These are phyloP conservation scores for Ophonus ardosiacus DNA, from an alignment of 2,888 invertebrate species.

Conservation along the genomic window DNA sequence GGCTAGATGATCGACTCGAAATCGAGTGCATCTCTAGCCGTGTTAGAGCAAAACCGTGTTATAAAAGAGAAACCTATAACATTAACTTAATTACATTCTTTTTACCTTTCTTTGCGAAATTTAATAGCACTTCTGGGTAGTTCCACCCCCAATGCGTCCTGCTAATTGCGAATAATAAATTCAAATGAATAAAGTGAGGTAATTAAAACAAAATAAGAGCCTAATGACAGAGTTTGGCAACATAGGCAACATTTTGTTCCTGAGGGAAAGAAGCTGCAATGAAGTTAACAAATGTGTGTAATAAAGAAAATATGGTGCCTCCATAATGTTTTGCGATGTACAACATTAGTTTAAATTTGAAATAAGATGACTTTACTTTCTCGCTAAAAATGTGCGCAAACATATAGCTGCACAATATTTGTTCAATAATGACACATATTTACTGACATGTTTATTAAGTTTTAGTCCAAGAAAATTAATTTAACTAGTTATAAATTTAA, in stretches of 20 bases:
- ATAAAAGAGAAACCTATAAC: too few relatives aligned
- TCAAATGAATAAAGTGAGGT: constrained; percentile 22
- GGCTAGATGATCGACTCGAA: too few relatives aligned
- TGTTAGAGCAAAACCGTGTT: too few relatives aligned
- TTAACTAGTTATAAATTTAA: too few relatives aligned
- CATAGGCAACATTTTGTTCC: background rate
- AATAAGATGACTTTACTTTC: constrained; percentile 6
- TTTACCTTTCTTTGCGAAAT: background rate
- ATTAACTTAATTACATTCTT: too few relatives aligned
- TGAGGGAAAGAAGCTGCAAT: constrained; percentile 14
- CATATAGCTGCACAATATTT: background rate
- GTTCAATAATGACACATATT: too few relatives aligned
- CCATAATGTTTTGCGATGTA: constrained; percentile 26
- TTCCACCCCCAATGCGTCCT: background rate
- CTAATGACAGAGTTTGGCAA: constrained; percentile 26
- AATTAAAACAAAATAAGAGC: constrained; percentile 26
- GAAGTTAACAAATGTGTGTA: constrained; percentile 31
- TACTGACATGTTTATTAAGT: too few relatives aligned
- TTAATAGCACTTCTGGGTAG: background rate
- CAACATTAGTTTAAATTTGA: constrained; percentile 36
- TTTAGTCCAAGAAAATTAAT: too few relatives aligned
- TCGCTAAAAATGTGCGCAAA: background rate
- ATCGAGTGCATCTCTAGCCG: too few relatives aligned
- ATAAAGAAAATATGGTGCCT: constrained; percentile 42
- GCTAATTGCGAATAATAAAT: constrained; percentile 9